Base-by-base conservation (phyloP, 2,888 invertebrate species). In the Agrotis ipsilon region DNA sequence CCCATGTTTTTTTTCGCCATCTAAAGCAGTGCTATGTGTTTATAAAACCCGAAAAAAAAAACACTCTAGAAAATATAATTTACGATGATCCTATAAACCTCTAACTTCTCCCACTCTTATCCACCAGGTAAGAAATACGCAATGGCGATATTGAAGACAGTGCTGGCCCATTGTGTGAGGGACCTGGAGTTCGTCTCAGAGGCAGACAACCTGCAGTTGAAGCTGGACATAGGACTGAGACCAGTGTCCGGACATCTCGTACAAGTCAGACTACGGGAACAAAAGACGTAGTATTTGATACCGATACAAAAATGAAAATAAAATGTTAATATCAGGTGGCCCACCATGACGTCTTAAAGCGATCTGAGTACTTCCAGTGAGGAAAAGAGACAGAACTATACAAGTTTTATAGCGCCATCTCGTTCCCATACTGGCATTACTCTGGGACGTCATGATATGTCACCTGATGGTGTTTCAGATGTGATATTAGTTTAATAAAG, bases 101-200 rank as follows among this genome's bases (percentile, higher is more conserved):
- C 2, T 48, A 3, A 19, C 1, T n/a, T 48, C 48, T 62, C 14
- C n/a, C 2, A 1, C 19, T 58, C 2, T 46, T 45, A 13, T 51
- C 39, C 39, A 24, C 16, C 32, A 95, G 94, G 94, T 68, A 94
- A 91, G 75, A 91, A 86, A 67, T 94, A 94, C 71, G 93, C 94
- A 0, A 89, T 93, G 84, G 80, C 89, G 0, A 72, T 93, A 24
- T 9, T 93, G 72, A 95, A 94, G 82, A 94, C 94, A 0, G 43
- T 90, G 3, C 61, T 94, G 32, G 89, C 90, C 3, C 81, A 90
- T 45, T 89, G 89, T 62, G 81, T 93, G 7, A 86, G 93, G 27
- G 92, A 92, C 21, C 75, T 93, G 32, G 85, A 86, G 75, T 85
- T 94, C 46, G 60, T 71, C 2, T 90, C 93, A 0, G 84, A 92